phyloP scores from a whole-genome alignment of 2,888 invertebrate genomes.

The Lochmaea crataegi region DNA sequence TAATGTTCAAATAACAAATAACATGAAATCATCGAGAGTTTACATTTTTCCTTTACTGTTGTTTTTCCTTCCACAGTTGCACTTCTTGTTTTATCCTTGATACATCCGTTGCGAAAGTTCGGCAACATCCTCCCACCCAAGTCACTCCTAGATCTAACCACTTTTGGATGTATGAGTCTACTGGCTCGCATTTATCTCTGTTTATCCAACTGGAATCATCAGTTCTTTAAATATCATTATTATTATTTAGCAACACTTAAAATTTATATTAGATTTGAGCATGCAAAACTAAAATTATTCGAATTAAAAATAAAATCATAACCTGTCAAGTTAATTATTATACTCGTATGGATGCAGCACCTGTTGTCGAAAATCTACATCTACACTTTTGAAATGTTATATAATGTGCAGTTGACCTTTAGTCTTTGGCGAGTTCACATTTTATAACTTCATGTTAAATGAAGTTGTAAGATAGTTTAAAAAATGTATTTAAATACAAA shows the following conservation, averaged over 20 bases:
- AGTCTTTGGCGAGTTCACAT: no score
- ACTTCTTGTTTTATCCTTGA: constrained; percentile 77
- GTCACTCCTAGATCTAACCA: constrained; percentile 87
- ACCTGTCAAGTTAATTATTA: no score
- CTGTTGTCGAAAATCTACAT: no score
- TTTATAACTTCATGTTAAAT: no score
- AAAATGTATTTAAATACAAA: no score
- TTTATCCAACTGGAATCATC: constrained; percentile 75
- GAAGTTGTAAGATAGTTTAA: no score
- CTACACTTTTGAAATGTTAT: no score
- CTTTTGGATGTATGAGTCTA: constrained; percentile 78
- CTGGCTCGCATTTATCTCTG: constrained; percentile 75
- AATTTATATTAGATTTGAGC: not conserved
- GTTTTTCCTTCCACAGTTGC: constrained; percentile 62
- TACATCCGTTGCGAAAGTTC: constrained; percentile 86
- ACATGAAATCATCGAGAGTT: not conserved
- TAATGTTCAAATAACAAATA: not conserved
- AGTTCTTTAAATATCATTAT: constrained; percentile 6
- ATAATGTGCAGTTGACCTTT: no score
- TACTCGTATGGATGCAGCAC: no score
- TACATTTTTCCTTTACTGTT: constrained; percentile 9
- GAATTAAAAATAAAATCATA: no score
- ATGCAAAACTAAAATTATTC: no score
- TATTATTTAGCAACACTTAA: not conserved
- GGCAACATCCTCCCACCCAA: constrained; percentile 93